Evolutionary conservation across 2,113 vertebrate species (phyloP).

Genomic region (Actinemys pallida): DNA sequence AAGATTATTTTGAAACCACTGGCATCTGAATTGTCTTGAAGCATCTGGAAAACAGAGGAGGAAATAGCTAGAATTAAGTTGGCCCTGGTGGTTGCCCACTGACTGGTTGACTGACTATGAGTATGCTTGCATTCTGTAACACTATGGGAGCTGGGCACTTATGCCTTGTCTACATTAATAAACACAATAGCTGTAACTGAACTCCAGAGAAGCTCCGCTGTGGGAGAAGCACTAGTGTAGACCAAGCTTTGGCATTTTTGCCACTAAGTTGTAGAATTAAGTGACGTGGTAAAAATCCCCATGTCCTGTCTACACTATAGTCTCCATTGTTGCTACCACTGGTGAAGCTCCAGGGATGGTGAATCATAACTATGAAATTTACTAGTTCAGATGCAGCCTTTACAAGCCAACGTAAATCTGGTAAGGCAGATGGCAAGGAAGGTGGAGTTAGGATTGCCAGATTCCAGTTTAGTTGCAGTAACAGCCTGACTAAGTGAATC

Average conservation of each 20-base stretch:
- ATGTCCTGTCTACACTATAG: background rate
- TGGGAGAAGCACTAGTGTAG: background rate
- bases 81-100: background rate
- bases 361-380: background rate
- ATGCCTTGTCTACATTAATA: background rate
- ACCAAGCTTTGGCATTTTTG: background rate
- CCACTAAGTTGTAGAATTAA: background rate
- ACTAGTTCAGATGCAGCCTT: background rate
- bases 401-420: background rate
- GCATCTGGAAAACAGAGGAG: background rate
- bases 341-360: background rate
- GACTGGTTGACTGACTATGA: background rate
- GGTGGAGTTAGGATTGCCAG: background rate
- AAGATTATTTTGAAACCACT: background rate
- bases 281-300: background rate
- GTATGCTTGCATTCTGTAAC: background rate
- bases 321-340: background rate
- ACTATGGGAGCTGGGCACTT: fast-evolving
- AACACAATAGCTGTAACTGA: background rate
- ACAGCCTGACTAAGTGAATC: background rate
- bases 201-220: background rate
- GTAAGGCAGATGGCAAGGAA: background rate
- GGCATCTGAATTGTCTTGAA: background rate
- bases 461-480: background rate
- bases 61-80: background rate